Evolutionary conservation across 2,113 vertebrate genomes (phyloP), one percentile per base, ranked within the genome.

Genomic region (Leuciscus idus): DNA sequence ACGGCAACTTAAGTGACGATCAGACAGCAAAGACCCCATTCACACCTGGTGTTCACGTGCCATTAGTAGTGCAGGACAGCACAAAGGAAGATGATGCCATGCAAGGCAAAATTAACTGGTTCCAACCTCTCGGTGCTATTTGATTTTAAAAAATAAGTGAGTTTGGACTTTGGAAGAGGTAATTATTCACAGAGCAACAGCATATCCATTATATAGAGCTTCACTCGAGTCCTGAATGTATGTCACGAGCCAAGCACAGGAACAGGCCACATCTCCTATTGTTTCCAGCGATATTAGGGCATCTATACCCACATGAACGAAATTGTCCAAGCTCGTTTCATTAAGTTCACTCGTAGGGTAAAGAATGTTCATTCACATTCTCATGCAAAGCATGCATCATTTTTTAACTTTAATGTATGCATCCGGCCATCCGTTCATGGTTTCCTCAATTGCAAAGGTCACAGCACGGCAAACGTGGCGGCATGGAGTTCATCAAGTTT

Each of bases 71-170:
- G 85, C 76, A 77, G 6, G 75, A 79, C 83, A 80, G 78, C 46
- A 21, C 84, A 87, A 89, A 87, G 80, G 78, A 89, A 82, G 83
- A 12, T 62, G 68, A 87, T 85, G 28, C 79, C 78, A 39, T 79
- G 79, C 88, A 87, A 84, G 75, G 87, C 79, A 90, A 15, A 88
- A 57, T 57, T 0, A 57, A 57, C 55, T 57, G 80, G 92, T 89
- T 92, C 92, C 91, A 94, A 93, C 91, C 91, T 92, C 91, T 92
- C 74, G 95, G 94, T 95, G 95, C 95, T 95, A 94, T 92, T 91
- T 91, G 85, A 92, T 91, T 92, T 91, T 86, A 92, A 92, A 92
- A 91, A 39, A 72, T 13, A 81, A 81, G 52, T 28, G 79, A 81
- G 79, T 81, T 66, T 66, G 36, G 59, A 82, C 10, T 57, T 74